Conservation (phyloP, 2,888 invertebrate genomes). For the Ophion ellenae region DNA sequence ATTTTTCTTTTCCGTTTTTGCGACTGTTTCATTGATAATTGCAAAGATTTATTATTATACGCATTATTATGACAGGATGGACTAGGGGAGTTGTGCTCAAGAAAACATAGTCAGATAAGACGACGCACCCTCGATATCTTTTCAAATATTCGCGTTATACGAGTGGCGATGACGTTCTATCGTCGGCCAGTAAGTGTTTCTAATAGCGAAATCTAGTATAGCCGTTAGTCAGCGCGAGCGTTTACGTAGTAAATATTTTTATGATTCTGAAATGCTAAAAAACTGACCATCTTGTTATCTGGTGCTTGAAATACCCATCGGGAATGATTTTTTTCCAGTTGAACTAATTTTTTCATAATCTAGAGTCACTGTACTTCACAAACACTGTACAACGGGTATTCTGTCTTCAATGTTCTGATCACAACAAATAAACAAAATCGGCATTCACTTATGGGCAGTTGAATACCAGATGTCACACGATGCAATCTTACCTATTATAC, state of each 20-base stretch:
- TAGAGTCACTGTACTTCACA: not conserved
- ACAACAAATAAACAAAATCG: not conserved
- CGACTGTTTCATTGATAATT: too few relatives aligned
- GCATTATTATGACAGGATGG: too few relatives aligned
- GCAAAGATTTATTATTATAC: too few relatives aligned
- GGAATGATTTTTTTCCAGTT: not conserved
- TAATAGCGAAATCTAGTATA: not conserved
- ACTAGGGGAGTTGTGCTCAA: not conserved
- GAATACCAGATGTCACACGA: too few relatives aligned
- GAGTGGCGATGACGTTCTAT: not conserved
- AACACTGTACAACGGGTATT: too few relatives aligned
- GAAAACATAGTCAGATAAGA: not conserved
- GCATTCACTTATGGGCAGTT: not conserved
- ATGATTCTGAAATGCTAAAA: not conserved
- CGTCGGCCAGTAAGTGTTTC: not conserved
- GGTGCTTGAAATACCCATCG: not conserved
- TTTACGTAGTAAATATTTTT: not conserved
- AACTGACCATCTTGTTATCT: not conserved
- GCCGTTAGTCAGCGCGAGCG: not conserved
- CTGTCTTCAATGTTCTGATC: not conserved
- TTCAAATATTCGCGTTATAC: not conserved
- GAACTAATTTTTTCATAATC: not conserved
- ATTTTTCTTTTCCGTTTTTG: too few relatives aligned
- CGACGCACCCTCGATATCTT: not conserved
- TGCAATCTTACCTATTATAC: too few relatives aligned